Base-by-base conservation (phyloP, 2,888 invertebrate species). In the Agrilus cyanescens region DNA sequence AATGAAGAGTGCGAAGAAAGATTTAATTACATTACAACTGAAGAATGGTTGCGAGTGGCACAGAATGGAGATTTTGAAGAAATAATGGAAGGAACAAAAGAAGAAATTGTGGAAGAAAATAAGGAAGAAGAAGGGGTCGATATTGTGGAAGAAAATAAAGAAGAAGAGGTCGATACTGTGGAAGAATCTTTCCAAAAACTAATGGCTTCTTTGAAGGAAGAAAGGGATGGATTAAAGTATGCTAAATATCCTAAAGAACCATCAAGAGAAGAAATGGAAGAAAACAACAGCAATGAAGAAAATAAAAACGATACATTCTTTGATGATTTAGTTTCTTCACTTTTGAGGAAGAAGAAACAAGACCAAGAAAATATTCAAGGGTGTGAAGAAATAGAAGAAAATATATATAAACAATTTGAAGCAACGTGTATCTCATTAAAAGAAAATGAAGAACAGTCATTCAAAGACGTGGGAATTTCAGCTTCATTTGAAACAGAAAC, bases 11-110 rank as follows among this genome's bases (percentile, higher is more conserved):
- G 45, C 4, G 50, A 54, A 29, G 51, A 57, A 35, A 32, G 42
- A 12, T 41, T 45, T 18, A 44, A 50, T 8, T 49, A 43, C 32
- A 47, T 43, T 16, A 32, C 41, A 10, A 36, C 47, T 15, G 37
- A 45, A 32, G 41, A 41, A 38, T 14, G 31, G 41, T 40, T 45
- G 45, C 10, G 56, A 58, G 47, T 55, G 49, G 45, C 47, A 52
- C 38, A 47, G 12, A 31, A 16, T 13, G 18, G 6, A 29, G 33
- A 32, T 31, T 10, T 31, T 6, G 15, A 14, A 3, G 25, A 33
- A 41, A 37, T 3, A 18, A 37, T 10, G 30, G 12, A 29, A 13
- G 13, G 16, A 30, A 15, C 3, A 32, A 25, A 38, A 16, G 38
- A 34, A 2, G 38, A 38, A 13, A 12, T n/a, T n/a, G 25, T 33